phyloP scores from a whole-genome alignment of 2,888 invertebrate genomes.

The Chrysodeixis includens region DNA sequence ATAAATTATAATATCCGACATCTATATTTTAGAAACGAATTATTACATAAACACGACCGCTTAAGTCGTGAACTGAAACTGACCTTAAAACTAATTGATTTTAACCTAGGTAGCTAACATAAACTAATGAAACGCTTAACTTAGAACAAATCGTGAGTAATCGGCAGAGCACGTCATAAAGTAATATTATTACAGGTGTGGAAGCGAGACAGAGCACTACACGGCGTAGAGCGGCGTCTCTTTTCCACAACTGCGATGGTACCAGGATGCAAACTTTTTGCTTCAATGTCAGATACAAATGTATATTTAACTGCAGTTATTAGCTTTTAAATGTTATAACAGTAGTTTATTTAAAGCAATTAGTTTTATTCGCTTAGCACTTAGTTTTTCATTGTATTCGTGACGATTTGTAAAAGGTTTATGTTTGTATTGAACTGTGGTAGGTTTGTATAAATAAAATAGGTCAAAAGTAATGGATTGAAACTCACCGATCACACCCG shows the following conservation, averaged over 20 bases:
- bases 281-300: background rate
- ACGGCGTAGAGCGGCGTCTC: too few species aligned
- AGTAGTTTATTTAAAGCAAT: background rate
- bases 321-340: background rate
- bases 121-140: background rate
- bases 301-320: background rate
- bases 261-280: background rate
- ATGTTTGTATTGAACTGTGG: background rate
- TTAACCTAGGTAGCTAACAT: background rate
- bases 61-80: background rate
- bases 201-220: too few species aligned
- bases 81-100: slow-evolving; percentile 1
- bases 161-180: too few species aligned
- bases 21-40: too few species aligned
- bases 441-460: background rate
- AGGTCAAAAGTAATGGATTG: slow-evolving; percentile 7
- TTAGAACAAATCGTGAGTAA: background rate
- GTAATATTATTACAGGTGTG: too few species aligned
- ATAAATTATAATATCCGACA: too few species aligned
- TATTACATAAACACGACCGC: background rate
- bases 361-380: background rate
- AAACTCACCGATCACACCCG: slow-evolving; percentile 74
- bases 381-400: background rate
- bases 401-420: background rate
- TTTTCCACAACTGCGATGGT: too few species aligned